Conservation (phyloP, 2,888 invertebrate species). For the Brachypterus glaber region DNA sequence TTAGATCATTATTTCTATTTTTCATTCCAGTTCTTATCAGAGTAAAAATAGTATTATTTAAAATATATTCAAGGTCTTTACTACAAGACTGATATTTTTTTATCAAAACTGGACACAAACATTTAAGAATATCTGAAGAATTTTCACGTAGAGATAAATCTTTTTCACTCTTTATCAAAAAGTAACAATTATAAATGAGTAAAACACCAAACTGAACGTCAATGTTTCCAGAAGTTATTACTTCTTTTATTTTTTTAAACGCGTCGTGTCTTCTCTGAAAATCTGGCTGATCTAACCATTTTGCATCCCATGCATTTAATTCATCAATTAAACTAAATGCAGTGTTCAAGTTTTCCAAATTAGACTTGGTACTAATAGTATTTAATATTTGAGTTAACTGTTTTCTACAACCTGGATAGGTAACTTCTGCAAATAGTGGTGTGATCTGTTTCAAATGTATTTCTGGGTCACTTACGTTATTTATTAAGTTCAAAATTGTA, state of each 20-base stretch:
- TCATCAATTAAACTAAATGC: constrained; percentile 50
- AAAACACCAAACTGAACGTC: constrained; percentile 59
- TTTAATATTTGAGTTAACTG: constrained; percentile 54
- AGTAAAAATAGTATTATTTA: constrained; percentile 64
- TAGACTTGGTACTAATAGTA: constrained; percentile 47
- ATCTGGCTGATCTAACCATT: constrained; percentile 92
- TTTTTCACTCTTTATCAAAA: constrained; percentile 64
- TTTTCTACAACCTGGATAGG: constrained; percentile 56
- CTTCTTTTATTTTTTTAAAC: constrained; percentile 57
- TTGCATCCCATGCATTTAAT: constrained; percentile 79
- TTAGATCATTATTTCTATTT: constrained; percentile 58
- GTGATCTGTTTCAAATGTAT: constrained; percentile 60
- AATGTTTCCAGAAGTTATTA: constrained; percentile 43
- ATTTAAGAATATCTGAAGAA: constrained; percentile 63
- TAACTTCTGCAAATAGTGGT: constrained; percentile 61
- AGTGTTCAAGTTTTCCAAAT: constrained; percentile 35
- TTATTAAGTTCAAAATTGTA: constrained; percentile 66
- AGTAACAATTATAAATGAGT: constrained; percentile 74
- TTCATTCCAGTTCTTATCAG: constrained; percentile 65
- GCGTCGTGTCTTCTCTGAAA: constrained; percentile 72
- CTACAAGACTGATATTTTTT: constrained; percentile 45
- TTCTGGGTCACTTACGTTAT: constrained; percentile 54
- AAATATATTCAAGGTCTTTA: constrained; percentile 54
- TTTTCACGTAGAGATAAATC: constrained; percentile 77
- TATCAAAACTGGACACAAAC: constrained; percentile 55